A percentile compares a stretch with the other conserved stretches of the same genome.
Conservation (phyloP, 2,113 vertebrate species). For the Butastur rufipennis region DNA sequence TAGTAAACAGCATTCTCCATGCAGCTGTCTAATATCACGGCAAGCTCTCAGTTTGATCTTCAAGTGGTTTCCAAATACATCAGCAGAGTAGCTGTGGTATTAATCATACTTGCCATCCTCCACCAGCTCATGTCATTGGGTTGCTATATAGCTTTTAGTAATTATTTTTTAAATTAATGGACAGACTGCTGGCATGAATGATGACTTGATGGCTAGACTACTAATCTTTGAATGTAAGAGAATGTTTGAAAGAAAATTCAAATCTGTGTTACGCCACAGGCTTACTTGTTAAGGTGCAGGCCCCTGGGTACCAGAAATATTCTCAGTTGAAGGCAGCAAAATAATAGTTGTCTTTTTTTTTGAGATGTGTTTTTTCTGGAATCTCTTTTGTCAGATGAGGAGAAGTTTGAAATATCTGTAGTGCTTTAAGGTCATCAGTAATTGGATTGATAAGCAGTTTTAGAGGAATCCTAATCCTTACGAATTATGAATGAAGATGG, state of each 20-base stretch:
- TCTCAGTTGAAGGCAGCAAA: background rate
- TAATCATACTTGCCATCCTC: background rate
- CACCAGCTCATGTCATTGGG: background rate
- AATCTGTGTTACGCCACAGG: background rate
- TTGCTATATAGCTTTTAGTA: background rate
- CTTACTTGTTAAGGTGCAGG: background rate
- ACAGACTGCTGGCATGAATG: background rate
- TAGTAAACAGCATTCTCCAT: constrained; percentile 8
- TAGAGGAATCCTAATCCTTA: background rate
- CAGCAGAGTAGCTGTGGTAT: background rate
- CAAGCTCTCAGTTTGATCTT: constrained; percentile 22
- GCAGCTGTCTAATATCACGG: background rate
- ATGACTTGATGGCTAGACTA: background rate
- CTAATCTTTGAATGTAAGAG: background rate
- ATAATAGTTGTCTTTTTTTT: background rate
- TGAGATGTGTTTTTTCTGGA: background rate
- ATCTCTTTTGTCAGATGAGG: background rate
- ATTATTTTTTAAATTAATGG: background rate
- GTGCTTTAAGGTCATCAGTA: background rate
- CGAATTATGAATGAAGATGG: background rate
- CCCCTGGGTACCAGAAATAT: background rate
- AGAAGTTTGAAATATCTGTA: background rate
- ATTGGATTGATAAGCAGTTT: background rate
- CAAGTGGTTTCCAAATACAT: constrained; percentile 13
- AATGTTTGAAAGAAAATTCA: background rate